Conservation (phyloP, 2,113 vertebrate genomes). For the Aviceda subcristata region DNA sequence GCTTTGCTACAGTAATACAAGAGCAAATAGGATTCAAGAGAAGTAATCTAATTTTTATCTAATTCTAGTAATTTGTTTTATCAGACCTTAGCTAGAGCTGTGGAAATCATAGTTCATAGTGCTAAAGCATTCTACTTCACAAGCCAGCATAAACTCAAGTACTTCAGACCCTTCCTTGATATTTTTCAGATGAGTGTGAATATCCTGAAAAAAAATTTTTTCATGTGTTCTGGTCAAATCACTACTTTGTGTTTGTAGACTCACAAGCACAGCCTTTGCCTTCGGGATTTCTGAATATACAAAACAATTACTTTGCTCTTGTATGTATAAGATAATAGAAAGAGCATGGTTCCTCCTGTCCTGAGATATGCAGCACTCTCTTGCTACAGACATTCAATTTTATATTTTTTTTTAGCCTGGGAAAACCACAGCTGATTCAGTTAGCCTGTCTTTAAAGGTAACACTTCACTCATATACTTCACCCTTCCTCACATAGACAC, state of each 20-base stretch:
- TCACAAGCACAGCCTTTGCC: not conserved
- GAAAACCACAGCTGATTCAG: not conserved
- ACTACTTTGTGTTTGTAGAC: not conserved
- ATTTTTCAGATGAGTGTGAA: not conserved
- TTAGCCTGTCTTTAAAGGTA: not conserved
- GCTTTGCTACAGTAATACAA: not conserved
- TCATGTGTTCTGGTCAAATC: not conserved
- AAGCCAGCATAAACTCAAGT: not conserved
- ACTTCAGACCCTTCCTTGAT: not conserved
- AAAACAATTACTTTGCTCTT: not conserved
- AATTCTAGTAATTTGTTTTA: constrained; percentile 34
- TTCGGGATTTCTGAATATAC: not conserved
- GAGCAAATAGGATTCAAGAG: not conserved
- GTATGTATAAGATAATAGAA: not conserved
- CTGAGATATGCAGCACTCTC: not conserved
- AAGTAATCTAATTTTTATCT: constrained; percentile 29
- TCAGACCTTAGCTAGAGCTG: not conserved
- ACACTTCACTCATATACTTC: not conserved
- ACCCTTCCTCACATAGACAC: not conserved
- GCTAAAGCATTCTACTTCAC: not conserved
- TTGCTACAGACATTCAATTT: not conserved
- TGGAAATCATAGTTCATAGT: not conserved
- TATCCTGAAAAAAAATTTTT: not conserved
- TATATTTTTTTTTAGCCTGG: not conserved
- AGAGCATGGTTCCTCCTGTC: not conserved